Evolutionary conservation across 2,888 invertebrate genomes (phyloP), one percentile per base, ranked within the genome.

Genomic region (Eudasyphora cyanicolor): DNA sequence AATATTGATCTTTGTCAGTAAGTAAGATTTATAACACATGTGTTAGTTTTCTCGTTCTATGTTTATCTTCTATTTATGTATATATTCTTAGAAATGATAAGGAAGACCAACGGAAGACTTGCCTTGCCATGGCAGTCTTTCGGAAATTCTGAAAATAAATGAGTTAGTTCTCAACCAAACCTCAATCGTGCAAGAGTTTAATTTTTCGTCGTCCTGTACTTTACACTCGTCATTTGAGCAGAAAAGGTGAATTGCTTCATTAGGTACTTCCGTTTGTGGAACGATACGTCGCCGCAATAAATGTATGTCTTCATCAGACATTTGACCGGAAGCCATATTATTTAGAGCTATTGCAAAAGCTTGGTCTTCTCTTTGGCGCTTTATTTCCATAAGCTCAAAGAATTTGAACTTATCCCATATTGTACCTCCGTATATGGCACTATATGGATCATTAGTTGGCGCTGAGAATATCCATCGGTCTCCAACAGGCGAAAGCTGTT

Each of bases 351-450:
- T 19, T 3, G 67, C 67, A 14, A 67, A 42, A 6, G 24, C 10
- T 10, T 38, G 21, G 14, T 67, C 38, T 21, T 67, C 67, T 24
- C 67, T 42, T 24, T 67, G 42, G 7, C 67, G 67, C 67, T 42
- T 67, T 45, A 42, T 67, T 24, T 67, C 67, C 4, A 24, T 67
- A 0, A 67, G 24, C 45, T 67, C 14, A 12, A 38, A 67, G 14
- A 7, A 67, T 42, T 19, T 67, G 42, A 67, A 67, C 14, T 21
- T 21, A 19, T 67, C 38, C 67, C 67, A 67, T 10, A 57, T 27
- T 19, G 51, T 2, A 17, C 2, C 51, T 6, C 51, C 51, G 8
- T 6, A 4, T 2, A 51, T 51, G 12, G 19, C 19, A 19, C 51
- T 19, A 19, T 51, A 51, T 51, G 51, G 19, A 8, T 51, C 19